Base-by-base conservation (phyloP, 2,888 invertebrate species). In the Calephelis perditalis region DNA sequence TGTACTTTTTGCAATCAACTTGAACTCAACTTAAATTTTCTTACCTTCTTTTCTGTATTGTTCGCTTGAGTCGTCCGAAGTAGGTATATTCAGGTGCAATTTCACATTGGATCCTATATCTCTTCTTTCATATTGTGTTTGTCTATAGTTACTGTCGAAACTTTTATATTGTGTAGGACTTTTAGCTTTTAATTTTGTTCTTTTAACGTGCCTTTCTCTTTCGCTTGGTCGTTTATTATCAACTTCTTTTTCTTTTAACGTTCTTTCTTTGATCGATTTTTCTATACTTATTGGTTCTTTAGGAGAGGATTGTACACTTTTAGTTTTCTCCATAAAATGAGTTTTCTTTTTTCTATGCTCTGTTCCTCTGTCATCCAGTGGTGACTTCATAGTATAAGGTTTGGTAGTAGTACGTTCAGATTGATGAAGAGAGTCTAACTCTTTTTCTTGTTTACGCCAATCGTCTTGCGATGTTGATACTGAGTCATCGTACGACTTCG, bases 1-100 rank as follows among this genome's bases (percentile, higher is more conserved):
- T 1, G 40, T 40, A 7, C 3, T 40, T 7, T 15, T 40, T 40
- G 8, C 6, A 40, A 40, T 5, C 6, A 40, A 40, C 40, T 40
- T 40, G 6, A 40, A 8, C 8, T 26, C 2, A 52, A 26, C 6
- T 35, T 26, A 35, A 52, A 4, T 9, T 49, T 49, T 47, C 49
- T 64, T 73, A 87, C 90, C 86, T 70, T 90, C 86, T 78, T 87
- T 87, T 63, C 86, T 80, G 67, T 90, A 91, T 69, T 91, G 91
- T 70, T 91, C 91, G 76, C 93, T 93, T 7, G 93, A 93, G 73
- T 93, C 92, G 72, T 93, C 93, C 44, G 92, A 93, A 15, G 92
- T 93, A 12, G 92, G 92, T 66, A 92, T 91, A 67, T 92, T 92
- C 0, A 90, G 77, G 65, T 90, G 85, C 55, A 93, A 83, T 70